Evolutionary conservation across 2,113 vertebrate genomes (phyloP), one percentile per base, ranked within the genome.

Genomic region (Clarias magur): DNA sequence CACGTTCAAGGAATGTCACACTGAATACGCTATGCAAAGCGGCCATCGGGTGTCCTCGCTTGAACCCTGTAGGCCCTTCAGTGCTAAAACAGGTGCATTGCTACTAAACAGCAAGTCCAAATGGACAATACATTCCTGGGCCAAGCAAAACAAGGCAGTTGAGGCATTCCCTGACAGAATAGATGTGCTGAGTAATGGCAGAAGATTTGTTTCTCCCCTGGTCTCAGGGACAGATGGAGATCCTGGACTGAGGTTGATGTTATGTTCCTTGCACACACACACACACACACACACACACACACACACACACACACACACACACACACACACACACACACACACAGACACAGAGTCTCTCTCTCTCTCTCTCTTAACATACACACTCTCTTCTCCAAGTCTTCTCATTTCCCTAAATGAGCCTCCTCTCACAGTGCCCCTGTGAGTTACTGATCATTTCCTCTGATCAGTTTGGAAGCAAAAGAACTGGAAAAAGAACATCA

Each of bases 1-100:
- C 6, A 19, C 38, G 68, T 85, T 90, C n/a, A 30, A 11, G 53
- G 70, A 78, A 73, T 34, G 57, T 83, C 65, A 54, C 38, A 56
- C 16, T 27, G 70, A 30, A 73, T 48, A 12, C 86, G 84, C 57
- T 86, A 13, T 13, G 21, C 25, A 65, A 4, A 21, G 21, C 15
- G 27, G 30, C 60, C 9, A n/a, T 63, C 25, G 30, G 27, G 8
- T 13, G 11, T 59, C 68, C 27, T 27, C 53, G 2, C 23, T 27
- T 87, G 42, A 88, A 48, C 86, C 84, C 11, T 75, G 15, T 57
- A 85, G 78, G 84, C 53, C 54, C 34, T 16, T 9, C 17, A 48
- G 13, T 82, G 30, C 17, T 54, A 48, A 84, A 87, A 79, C 79
- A 88, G 86, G 86, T 85, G 86, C 34, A 81, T 23, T 27, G n/a